phyloP scores from a whole-genome alignment of 2,888 invertebrate genomes.

The Sarcophaga carnaria region DNA sequence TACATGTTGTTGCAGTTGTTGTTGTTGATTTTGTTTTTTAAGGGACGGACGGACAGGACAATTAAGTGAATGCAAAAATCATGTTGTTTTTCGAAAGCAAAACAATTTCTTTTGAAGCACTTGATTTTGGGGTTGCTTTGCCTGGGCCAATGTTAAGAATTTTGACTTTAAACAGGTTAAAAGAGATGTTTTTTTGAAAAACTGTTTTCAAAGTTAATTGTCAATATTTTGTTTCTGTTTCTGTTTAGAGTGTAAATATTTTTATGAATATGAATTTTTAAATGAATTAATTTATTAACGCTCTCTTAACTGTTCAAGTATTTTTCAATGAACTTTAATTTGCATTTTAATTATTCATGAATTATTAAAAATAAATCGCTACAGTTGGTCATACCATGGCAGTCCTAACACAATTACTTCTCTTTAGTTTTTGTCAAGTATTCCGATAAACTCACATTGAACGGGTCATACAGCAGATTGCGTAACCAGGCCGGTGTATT shows the following conservation, averaged over 20 bases:
- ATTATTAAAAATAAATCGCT: neutral
- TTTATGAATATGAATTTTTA: neutral
- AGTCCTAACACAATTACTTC: too few relatives aligned
- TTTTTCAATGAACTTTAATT: conserved; percentile 28
- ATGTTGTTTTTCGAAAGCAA: conserved; percentile 70
- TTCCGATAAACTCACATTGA: too few relatives aligned
- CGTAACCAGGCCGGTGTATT: too few relatives aligned
- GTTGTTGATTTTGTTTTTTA: neutral
- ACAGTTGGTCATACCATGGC: neutral
- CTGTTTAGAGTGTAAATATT: conserved; percentile 2
- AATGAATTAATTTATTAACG: conserved; percentile 44
- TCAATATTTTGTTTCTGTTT: neutral
- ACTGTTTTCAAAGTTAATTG: conserved; percentile 1
- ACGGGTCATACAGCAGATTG: too few relatives aligned
- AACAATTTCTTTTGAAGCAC: neutral
- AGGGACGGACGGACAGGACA: conserved; percentile 46
- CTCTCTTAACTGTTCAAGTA: conserved; percentile 45
- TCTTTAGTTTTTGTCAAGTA: too few relatives aligned
- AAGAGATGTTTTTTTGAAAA: neutral
- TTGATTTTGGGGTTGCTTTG: neutral
- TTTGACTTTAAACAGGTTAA: neutral
- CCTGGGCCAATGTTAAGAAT: neutral
- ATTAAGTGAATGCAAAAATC: conserved; percentile 79
- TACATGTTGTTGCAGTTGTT: conserved; percentile 1
- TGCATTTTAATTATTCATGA: conserved; percentile 35